Evolutionary conservation across 1,140 invertebrate species (phyloP), one percentile per base, ranked within the genome.

Genomic region (Pseudomyrmex gracilis): DNA sequence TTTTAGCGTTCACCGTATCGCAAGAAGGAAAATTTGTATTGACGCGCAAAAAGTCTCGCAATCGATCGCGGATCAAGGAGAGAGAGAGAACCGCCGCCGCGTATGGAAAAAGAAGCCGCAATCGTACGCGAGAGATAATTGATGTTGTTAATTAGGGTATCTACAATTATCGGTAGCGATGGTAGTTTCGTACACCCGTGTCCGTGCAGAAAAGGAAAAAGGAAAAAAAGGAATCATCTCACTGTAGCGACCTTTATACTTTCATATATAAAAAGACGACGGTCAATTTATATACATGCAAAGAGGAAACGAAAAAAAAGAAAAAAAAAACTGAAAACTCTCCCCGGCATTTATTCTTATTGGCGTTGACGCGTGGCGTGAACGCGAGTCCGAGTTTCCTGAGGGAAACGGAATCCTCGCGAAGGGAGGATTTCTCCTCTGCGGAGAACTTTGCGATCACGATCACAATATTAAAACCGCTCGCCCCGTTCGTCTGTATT

Each of bases 401-500:
- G 34, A 34, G 7, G 5, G 34, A 20, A 9, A 24, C 13, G 17
- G 17, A 45, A 55, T 64, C 73, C 45, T 53, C 61, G 47, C 22
- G 17, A 22, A 61, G 51, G 17, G n/a, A 61, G 51, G 63, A 68
- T 43, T 20, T 20, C 7, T n/a, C n/a, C 34, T 20, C 74, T 2
- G 22, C 67, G 34, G 43, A 43, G 61, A 71, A 24, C 49, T 34
- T 34, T 58, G 17, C 61, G 83, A 86, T 64, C 74, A 67, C 57
- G 5, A 34, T 7, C 34, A 58, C 84, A 74, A 66, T 53, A 55
- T n/a, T 70, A 53, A 60, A 47, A 58, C 66, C 58, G 78, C 71
- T 89, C 76, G 85, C 76, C 82, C 82, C 87, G 87, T 88, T 89
- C 67, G 85, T 89, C 70, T 86, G 58, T 88, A 68, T 24, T 49